Conservation (phyloP, 2,888 invertebrate species). For the Girardia tigrina region DNA sequence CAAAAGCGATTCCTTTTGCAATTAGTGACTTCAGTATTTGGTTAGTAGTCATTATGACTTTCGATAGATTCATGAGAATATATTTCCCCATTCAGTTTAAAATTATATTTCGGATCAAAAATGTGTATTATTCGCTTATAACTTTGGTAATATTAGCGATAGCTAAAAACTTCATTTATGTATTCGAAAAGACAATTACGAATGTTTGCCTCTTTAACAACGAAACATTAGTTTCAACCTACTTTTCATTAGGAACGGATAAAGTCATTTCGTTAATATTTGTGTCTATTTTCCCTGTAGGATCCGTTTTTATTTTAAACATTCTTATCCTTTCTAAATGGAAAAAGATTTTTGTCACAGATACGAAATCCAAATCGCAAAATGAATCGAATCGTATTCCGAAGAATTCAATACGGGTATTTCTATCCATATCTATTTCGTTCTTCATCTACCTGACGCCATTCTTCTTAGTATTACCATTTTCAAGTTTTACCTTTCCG, state of each 20-base stretch:
- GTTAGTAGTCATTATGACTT: neutral
- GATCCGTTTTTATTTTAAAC: neutral
- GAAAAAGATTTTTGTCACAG: neutral
- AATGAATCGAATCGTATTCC: neutral
- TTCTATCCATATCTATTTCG: neutral
- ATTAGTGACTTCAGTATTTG: neutral
- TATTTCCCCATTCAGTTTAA: neutral
- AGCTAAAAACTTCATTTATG: neutral
- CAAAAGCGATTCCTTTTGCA: neutral
- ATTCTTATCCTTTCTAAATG: neutral
- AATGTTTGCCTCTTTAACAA: neutral
- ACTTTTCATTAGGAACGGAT: neutral
- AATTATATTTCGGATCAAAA: neutral
- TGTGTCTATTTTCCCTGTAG: neutral
- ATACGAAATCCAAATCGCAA: neutral
- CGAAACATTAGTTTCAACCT: neutral
- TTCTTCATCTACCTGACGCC: neutral
- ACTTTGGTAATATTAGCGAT: neutral
- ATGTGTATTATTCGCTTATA: neutral
- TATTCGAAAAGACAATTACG: neutral
- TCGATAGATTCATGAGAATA: neutral
- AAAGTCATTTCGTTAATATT: neutral
- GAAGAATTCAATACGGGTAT: neutral
- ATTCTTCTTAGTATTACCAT: neutral
- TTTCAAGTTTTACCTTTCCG: neutral